Evolutionary conservation across 2,888 invertebrate genomes (phyloP).

Genomic region (Hylaea fasciaria): DNA sequence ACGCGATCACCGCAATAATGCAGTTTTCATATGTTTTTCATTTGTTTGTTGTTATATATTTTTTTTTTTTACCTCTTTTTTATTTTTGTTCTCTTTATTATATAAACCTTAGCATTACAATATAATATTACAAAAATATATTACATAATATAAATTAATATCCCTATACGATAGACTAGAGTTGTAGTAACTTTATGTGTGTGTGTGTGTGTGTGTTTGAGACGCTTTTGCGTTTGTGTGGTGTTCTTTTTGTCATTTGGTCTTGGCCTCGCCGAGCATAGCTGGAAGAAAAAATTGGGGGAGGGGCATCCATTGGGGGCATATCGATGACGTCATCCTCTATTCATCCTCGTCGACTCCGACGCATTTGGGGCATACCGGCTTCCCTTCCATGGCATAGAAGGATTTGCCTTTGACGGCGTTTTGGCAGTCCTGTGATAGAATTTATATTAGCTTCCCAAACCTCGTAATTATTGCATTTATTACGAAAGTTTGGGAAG

Average conservation of each 20-base stretch:
- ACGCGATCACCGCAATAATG: conserved; percentile 48
- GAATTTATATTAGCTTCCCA: conserved; percentile 49
- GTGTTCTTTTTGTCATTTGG: conserved; percentile 55
- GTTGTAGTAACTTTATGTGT: conserved; percentile 45
- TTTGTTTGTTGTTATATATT: conserved; percentile 56
- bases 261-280: conserved; percentile 69
- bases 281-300: conserved; percentile 77
- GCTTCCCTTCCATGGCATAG: conserved; percentile 98
- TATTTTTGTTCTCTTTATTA: conserved; percentile 83
- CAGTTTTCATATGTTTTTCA: conserved; percentile 54
- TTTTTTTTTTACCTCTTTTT: conserved; percentile 65
- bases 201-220: conserved; percentile 56
- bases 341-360: conserved; percentile 95
- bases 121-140: conserved; percentile 83
- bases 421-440: conserved; percentile 95
- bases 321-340: conserved; percentile 67
- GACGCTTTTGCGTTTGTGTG: conserved; percentile 59
- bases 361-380: conserved; percentile 97
- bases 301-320: conserved; percentile 76
- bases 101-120: conserved; percentile 83
- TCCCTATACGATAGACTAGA: conserved; percentile 70
- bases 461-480: conserved; percentile 35
- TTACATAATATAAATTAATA: conserved; percentile 71
- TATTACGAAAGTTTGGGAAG: conserved; percentile 43
- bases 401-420: conserved; percentile 97